Conservation (phyloP, 37 sponge, comb jelly and placozoan species). For the Axinella damicornis region DNA sequence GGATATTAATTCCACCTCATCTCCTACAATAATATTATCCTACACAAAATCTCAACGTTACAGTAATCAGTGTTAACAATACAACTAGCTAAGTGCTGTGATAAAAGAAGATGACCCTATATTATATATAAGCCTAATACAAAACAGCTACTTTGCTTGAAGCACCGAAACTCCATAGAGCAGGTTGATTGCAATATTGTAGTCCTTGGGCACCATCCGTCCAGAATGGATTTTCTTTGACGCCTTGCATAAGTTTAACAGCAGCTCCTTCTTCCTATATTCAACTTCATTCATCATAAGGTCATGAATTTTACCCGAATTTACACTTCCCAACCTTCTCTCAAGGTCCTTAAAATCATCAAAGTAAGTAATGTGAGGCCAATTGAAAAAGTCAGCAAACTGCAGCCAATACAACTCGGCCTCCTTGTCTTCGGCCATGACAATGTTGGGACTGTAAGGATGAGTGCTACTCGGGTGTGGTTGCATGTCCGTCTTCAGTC, state of each 20-base stretch:
- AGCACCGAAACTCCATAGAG: constrained; percentile 38
- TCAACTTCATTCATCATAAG: constrained; percentile 31
- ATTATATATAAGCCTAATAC: too few relatives aligned
- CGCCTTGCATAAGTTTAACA: constrained; percentile 48
- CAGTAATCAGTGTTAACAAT: too few relatives aligned
- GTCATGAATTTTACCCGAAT: constrained; percentile 36
- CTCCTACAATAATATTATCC: too few relatives aligned
- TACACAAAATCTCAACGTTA: too few relatives aligned
- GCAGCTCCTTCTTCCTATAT: constrained; percentile 8
- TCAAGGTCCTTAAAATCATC: constrained; percentile 47
- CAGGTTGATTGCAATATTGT: background rate
- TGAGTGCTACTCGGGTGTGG: constrained; percentile 43
- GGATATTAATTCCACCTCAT: too few relatives aligned
- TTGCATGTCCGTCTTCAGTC: constrained; percentile 10
- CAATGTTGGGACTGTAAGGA: constrained; percentile 45
- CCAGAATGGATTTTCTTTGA: background rate
- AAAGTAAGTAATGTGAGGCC: constrained; percentile 58
- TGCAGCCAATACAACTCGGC: constrained; percentile 64
- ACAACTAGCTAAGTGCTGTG: too few relatives aligned
- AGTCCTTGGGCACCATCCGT: constrained; percentile 35
- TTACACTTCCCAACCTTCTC: constrained; percentile 9
- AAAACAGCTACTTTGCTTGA: constrained; percentile 12
- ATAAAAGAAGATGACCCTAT: too few relatives aligned
- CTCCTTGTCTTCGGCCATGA: constrained; percentile 22
- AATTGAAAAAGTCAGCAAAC: constrained; percentile 52